Base-by-base conservation (phyloP, 2,888 invertebrate species). In the Philaethria dido region DNA sequence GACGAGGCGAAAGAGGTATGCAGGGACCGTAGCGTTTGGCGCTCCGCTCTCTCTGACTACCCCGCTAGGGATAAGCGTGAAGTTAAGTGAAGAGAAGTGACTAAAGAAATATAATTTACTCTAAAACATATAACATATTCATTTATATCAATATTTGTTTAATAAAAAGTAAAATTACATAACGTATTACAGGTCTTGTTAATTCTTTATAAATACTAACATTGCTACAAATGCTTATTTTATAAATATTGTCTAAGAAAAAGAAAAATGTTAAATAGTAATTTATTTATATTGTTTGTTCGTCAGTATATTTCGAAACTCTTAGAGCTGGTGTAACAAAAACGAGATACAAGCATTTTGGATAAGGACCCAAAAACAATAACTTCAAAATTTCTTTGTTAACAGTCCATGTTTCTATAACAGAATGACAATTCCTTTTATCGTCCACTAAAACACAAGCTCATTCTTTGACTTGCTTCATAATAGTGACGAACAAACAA, bases 401-500 rank as follows among this genome's bases (percentile, higher is more conserved):
- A 22, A n/a, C 3, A 16, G 2, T 6, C n/a, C 4, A 42, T 16
- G 8, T 22, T 22, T 25, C 4, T 25, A 36, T 39, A 39, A 57
- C 4, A 57, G 18, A 36, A 33, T 33, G 14, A 20, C n/a, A 57
- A 39, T 20, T 55, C 20, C 4, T 42, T 57, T 22, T 22, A 39
- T n/a, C 39, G 22, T 6, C 3, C 8, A 39, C 22, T 39, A 36
- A 22, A 57, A 22, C n/a, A 54, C 18, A 55, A 9, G 1, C 6
- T 57, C 42, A 42, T 42, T 57, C 39, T 22, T 22, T 13, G 45
- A 14, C 33, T 33, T n/a, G 9, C 57, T 36, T 42, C 9, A 42
- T 20, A 36, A 60, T 60, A 60, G 45, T 20, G 45, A 14, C 25
- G 29, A 20, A 60, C 29, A 47, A 45, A 47, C 33, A 47, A 6